Evolutionary conservation across 1,140 invertebrate genomes (phyloP).

Genomic region (Pseudomyrmex flavicornis): DNA sequence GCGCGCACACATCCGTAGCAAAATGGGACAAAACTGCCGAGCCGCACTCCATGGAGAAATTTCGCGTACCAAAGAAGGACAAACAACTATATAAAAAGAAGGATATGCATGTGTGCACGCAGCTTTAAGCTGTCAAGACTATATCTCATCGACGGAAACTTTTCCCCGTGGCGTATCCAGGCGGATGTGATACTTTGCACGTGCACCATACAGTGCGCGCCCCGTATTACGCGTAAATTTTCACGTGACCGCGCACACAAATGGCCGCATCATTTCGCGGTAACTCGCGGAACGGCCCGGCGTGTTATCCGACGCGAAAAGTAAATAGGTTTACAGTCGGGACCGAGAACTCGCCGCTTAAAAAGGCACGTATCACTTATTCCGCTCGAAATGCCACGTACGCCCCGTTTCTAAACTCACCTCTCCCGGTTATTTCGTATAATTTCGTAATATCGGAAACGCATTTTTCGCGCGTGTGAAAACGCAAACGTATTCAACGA

Average conservation of each 20-base stretch:
- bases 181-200: conserved; percentile 22
- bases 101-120: background rate
- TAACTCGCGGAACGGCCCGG: background rate
- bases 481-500: conserved; percentile 1
- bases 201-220: conserved; percentile 1
- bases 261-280: conserved; percentile 54
- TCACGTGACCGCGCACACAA: conserved; percentile 64
- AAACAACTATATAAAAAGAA: background rate
- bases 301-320: conserved; percentile 34
- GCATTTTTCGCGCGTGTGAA: background rate
- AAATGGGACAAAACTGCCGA: too few relatives aligned
- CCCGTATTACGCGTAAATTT: conserved; percentile 53
- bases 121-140: background rate
- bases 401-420: background rate
- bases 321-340: conserved; percentile 25
- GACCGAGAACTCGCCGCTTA: background rate
- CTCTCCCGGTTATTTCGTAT: conserved; percentile 14
- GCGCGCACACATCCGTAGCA: too few relatives aligned
- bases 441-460: conserved; percentile 20
- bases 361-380: conserved; percentile 52
- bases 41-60: too few relatives aligned
- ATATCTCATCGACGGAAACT: conserved; percentile 1
- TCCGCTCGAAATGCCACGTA: conserved; percentile 5
- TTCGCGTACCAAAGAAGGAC: too few relatives aligned
- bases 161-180: background rate